phyloP scores from a whole-genome alignment of 2,113 vertebrate species.

The Rhipidura dahli region DNA sequence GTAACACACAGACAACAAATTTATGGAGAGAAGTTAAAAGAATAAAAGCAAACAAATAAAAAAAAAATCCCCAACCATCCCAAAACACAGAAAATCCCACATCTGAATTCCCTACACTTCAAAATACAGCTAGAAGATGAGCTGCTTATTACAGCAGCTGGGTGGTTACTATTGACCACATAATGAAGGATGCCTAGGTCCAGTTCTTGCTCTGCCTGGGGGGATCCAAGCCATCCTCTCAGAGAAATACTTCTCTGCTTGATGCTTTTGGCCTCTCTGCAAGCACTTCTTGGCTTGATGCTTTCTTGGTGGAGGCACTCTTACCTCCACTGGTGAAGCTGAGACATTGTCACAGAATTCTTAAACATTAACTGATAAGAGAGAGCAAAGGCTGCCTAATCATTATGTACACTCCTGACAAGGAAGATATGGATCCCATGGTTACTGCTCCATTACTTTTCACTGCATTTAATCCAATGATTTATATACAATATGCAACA shows the following conservation, averaged over 20 bases:
- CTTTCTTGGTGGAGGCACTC: not conserved
- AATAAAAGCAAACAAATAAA: not conserved
- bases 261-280: too few species aligned
- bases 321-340: not conserved
- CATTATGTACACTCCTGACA: not conserved
- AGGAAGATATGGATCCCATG: not conserved
- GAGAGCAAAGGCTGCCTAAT: not conserved
- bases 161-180: not conserved
- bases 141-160: not conserved
- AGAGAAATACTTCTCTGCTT: not conserved
- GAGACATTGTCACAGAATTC: not conserved
- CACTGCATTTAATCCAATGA: not conserved
- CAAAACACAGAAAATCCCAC: accelerated
- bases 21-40: not conserved
- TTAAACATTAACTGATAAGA: not conserved
- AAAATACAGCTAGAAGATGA: not conserved
- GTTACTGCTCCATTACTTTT: not conserved
- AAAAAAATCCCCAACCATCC: accelerated
- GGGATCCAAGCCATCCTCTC: not conserved
- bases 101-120: not conserved
- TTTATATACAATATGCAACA: not conserved
- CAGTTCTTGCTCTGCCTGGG: not conserved
- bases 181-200: not conserved
- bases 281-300: not conserved
- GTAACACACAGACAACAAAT: not conserved